Evolutionary conservation across 2,113 vertebrate species (phyloP).

Genomic region (Xiphophorus couchianus): DNA sequence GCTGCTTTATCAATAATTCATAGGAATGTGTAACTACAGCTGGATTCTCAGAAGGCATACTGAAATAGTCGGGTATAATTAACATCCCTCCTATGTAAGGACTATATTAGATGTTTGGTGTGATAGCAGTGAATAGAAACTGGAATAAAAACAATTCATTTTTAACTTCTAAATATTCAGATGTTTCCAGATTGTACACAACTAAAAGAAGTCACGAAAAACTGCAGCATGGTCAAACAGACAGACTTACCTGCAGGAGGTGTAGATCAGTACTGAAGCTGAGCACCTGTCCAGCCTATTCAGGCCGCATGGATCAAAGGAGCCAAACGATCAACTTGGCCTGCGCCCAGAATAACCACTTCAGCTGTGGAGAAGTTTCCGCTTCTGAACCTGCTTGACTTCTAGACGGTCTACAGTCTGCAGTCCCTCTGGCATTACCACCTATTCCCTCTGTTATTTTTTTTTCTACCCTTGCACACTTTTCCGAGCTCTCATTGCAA

Average conservation of each 20-base stretch:
- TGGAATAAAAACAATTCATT: not conserved
- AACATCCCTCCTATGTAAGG: not conserved
- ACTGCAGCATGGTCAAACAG: not conserved
- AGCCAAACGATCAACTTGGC: conserved; percentile 18
- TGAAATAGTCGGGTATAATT: conserved; percentile 22
- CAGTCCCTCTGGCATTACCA: conserved; percentile 42
- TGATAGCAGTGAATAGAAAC: not conserved
- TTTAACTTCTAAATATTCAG: not conserved
- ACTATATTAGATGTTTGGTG: not conserved
- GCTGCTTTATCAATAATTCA: conserved; percentile 62
- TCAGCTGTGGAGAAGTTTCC: conserved; percentile 8
- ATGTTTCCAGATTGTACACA: not conserved
- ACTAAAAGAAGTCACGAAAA: not conserved
- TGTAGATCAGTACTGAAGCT: conserved; percentile 31
- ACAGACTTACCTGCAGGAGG: conserved; percentile 61
- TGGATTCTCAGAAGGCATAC: conserved; percentile 34
- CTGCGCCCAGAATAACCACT: conserved; percentile 12
- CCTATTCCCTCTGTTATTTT: conserved; percentile 3
- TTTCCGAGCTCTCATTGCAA: conserved; percentile 42
- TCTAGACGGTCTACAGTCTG: conserved; percentile 11
- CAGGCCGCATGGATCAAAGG: conserved; percentile 44
- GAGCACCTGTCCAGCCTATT: conserved; percentile 26
- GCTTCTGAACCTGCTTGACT: conserved; percentile 20
- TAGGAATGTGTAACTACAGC: conserved; percentile 54
- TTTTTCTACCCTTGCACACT: conserved; percentile 6